Evolutionary conservation across 2,888 invertebrate species (phyloP).

Genomic region (Quadriops clusia): DNA sequence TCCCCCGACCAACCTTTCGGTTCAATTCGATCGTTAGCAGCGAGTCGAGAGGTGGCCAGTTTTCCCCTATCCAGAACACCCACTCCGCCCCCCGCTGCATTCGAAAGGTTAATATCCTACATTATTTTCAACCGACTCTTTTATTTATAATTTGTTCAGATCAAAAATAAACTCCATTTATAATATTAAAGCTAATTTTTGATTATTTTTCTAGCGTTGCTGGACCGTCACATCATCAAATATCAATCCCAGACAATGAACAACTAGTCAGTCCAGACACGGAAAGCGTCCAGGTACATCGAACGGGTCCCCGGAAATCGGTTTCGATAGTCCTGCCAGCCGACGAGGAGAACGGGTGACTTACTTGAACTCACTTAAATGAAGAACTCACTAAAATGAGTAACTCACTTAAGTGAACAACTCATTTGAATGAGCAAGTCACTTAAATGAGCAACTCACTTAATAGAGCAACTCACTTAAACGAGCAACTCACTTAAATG

Average conservation of each 20-base stretch:
- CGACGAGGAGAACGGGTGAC: constrained; percentile 44
- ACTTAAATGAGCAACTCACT: too few species aligned
- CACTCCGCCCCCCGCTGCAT: constrained; percentile 53
- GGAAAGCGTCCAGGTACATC: constrained; percentile 25
- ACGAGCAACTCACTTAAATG: too few species aligned
- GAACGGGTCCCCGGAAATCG: constrained; percentile 37
- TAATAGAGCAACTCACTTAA: too few species aligned
- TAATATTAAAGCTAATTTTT: too few species aligned
- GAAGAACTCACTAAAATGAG: too few species aligned
- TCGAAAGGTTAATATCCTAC: constrained; percentile 27
- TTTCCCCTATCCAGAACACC: constrained; percentile 65
- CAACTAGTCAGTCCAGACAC: constrained; percentile 29
- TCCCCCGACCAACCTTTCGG: constrained; percentile 66
- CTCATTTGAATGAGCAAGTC: too few species aligned
- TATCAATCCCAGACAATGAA: constrained; percentile 33
- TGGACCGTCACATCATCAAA: constrained; percentile 32
- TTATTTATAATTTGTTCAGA: too few species aligned
- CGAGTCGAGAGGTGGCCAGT: constrained; percentile 62
- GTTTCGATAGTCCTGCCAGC: constrained; percentile 49
- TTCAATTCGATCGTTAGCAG: constrained; percentile 59
- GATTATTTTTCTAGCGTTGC: constrained; percentile 20
- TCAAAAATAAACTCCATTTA: too few species aligned
- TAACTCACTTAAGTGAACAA: too few species aligned
- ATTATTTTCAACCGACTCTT: too few species aligned
- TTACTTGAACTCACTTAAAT: too few species aligned